Evolutionary conservation across 2,888 invertebrate species (phyloP).

Genomic region (Temnothorax unifasciatus): DNA sequence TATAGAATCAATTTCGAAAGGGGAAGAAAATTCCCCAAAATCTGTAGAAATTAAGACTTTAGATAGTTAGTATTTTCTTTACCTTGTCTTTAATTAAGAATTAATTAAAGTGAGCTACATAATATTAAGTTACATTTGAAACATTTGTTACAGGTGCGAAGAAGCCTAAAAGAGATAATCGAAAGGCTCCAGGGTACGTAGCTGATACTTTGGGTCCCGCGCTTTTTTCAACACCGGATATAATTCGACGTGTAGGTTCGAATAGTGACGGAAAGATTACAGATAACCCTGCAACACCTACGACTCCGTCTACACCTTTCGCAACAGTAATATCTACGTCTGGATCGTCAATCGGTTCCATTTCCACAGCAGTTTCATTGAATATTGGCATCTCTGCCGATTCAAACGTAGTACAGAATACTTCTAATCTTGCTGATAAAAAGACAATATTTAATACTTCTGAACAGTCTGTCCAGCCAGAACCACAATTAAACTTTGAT

Average conservation of each 20-base stretch:
- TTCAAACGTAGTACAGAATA: constrained; percentile 20
- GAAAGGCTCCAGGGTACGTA: constrained; percentile 89
- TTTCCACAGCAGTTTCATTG: constrained; percentile 20
- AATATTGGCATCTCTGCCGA: constrained; percentile 2
- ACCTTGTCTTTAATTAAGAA: not conserved
- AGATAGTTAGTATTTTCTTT: constrained; percentile 68
- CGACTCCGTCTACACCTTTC: constrained; percentile 74
- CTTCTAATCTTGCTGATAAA: constrained; percentile 38
- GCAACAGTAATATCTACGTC: constrained; percentile 70
- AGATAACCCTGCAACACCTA: constrained; percentile 80
- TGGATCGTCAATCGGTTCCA: not conserved
- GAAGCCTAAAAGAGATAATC: constrained; percentile 85
- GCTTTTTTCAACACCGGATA: constrained; percentile 93
- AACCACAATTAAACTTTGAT: constrained; percentile 21
- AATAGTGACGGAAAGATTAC: constrained; percentile 85
- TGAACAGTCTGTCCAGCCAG: constrained; percentile 37
- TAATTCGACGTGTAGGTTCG: constrained; percentile 90
- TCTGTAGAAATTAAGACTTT: constrained; percentile 67
- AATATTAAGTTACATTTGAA: constrained; percentile 1
- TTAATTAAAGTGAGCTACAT: not conserved
- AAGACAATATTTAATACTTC: constrained; percentile 13
- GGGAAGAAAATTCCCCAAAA: constrained; percentile 72
- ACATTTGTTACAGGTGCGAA: constrained; percentile 77
- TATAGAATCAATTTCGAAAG: constrained; percentile 68
- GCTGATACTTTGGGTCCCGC: constrained; percentile 88